Conservation (phyloP, 2,797 vertebrate species). For the Amniataba percoides region DNA sequence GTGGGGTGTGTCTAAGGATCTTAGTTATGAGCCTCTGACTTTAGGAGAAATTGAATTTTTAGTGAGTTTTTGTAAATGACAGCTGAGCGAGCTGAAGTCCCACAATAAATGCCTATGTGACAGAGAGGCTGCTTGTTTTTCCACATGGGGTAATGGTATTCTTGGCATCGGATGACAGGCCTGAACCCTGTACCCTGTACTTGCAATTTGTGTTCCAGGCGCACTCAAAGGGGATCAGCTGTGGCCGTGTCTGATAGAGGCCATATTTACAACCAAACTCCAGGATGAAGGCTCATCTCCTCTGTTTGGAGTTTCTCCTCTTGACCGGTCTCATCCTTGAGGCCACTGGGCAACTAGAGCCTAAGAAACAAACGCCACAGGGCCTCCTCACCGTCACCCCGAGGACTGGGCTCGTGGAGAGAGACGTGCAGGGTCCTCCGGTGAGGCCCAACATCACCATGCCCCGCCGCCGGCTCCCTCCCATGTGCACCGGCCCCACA, state of each 20-base stretch:
- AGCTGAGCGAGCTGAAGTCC: background rate
- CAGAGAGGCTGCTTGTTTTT: conserved; percentile 11
- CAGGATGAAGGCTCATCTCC: conserved; percentile 69
- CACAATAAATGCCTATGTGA: background rate
- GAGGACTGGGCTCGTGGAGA: conserved; percentile 64
- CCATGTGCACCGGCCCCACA: conserved; percentile 87
- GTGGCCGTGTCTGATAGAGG: conserved; percentile 36
- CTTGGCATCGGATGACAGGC: background rate
- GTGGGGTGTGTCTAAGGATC: conserved; percentile 1
- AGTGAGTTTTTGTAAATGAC: background rate
- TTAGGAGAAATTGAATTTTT: background rate
- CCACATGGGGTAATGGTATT: background rate
- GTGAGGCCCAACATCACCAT: conserved; percentile 74
- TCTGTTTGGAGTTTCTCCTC: conserved; percentile 64
- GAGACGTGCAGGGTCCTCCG: conserved; percentile 62
- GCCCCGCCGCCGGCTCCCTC: conserved; percentile 77
- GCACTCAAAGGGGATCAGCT: conserved; percentile 28
- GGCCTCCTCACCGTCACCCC: conserved; percentile 56
- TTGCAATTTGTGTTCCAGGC: conserved; percentile 53
- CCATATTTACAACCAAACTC: conserved; percentile 12
- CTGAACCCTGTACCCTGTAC: background rate
- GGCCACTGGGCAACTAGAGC: conserved; percentile 66
- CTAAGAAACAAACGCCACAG: conserved; percentile 37
- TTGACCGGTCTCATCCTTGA: conserved; percentile 53
- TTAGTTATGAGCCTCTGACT: background rate